Conservation (phyloP, 2,888 invertebrate genomes). For the Chloromyia formosa region DNA sequence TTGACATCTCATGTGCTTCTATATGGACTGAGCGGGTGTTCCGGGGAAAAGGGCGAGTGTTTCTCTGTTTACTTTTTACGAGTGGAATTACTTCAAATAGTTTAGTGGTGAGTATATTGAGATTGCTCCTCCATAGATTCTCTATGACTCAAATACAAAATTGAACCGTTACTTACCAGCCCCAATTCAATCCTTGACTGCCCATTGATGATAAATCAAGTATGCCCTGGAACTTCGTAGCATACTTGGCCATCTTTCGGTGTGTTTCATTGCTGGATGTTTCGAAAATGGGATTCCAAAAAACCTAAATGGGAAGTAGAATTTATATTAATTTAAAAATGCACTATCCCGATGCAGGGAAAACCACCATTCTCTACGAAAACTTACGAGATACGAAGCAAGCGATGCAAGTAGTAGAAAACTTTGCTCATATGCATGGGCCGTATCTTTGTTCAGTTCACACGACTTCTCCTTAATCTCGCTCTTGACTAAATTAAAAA, state of each 20-base stretch:
- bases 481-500: slow-evolving; percentile 55
- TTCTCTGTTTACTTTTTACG: too few species aligned
- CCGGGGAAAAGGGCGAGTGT: too few species aligned
- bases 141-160: too few species aligned
- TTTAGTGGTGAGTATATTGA: too few species aligned
- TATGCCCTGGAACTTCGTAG: slow-evolving; percentile 55
- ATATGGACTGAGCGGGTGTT: too few species aligned
- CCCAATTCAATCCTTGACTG: slow-evolving; percentile 54
- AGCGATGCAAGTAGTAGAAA: slow-evolving; percentile 58
- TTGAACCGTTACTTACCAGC: slow-evolving; percentile 56
- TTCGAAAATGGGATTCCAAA: slow-evolving; percentile 23
- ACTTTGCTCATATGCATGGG: slow-evolving; percentile 52
- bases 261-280: slow-evolving; percentile 43
- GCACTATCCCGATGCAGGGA: too few species aligned
- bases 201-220: slow-evolving; percentile 50
- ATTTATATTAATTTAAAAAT: too few species aligned
- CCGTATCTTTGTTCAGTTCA: slow-evolving; percentile 52
- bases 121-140: too few species aligned
- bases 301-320: slow-evolving; percentile 17
- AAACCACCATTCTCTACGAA: neutral
- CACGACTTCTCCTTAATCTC: slow-evolving; percentile 56
- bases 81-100: too few species aligned
- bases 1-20: too few species aligned
- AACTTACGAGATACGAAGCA: slow-evolving; percentile 56
- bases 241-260: slow-evolving; percentile 53